Evolutionary conservation across 2,888 invertebrate genomes (phyloP), one percentile per base, ranked within the genome.

Genomic region (Drosophila buzzatii): DNA sequence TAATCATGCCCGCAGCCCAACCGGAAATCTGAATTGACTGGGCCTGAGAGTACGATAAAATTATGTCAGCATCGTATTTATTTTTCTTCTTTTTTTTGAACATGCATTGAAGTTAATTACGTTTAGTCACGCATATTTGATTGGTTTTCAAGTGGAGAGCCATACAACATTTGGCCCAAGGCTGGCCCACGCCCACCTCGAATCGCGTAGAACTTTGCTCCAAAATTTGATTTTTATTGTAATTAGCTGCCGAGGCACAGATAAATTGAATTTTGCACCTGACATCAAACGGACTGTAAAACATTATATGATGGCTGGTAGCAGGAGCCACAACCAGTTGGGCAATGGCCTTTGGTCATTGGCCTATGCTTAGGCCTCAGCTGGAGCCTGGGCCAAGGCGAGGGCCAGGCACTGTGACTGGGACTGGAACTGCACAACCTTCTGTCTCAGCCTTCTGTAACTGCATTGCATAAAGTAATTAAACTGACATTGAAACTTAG

Each of bases 401-500:
- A 23, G n/a, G 12, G 23, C 20, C 49, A 27, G 18, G 5, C 14
- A n/a, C 9, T 23, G 23, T 10, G 45, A 14, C 42, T 35, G 18
- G 7, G 18, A n/a, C 12, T 23, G 20, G 12, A 14, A 14, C 42
- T 63, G 58, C 37, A 59, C 39, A 49, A 58, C 23, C 61, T 61
- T 61, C 80, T 69, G 67, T 61, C 66, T 74, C 71, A 55, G 69
- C 62, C 68, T 72, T 76, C 71, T 59, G 86, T 44, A 67, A 57
- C 77, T 69, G 70, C 80, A 85, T 80, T 82, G 89, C 88, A 85
- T 85, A 85, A 85, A 89, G 90, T 88, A 85, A 85, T 85, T 85
- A 89, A 85, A 88, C 85, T 87, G 85, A 89, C 85, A 85, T 85
- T 90, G 85, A 85, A 85, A 88, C 90, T 85, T 89, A 88, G 90